A percentile compares a stretch with the other conserved stretches of the same genome.
These are phyloP conservation scores for Podotricha telesiphe DNA, from an alignment of 2,888 invertebrate genomes.

Conservation along the genomic window DNA sequence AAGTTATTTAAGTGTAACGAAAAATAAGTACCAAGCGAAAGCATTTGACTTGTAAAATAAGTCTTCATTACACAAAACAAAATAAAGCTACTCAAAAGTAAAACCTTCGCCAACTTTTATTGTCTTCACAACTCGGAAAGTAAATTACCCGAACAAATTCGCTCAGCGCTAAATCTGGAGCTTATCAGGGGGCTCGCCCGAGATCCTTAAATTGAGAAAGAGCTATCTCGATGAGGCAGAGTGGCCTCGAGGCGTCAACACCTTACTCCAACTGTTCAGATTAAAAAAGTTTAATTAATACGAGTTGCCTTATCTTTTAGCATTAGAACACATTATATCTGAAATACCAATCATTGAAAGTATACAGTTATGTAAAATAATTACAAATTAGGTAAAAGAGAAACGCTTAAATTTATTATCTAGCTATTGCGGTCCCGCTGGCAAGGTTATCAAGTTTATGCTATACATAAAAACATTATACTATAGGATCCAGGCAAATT, in stretches of 20 bases:
- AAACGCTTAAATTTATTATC: no score
- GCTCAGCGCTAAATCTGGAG: conserved; percentile 78
- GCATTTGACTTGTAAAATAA: conserved; percentile 61
- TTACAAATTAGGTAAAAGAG: no score
- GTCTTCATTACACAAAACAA: conserved; percentile 69
- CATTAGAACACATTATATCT: conserved; percentile 41
- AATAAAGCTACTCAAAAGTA: conserved; percentile 69
- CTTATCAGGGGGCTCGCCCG: conserved; percentile 72
- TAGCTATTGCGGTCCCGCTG: no score
- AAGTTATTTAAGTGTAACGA: conserved; percentile 31
- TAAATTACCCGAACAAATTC: conserved; percentile 82
- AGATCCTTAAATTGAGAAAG: conserved; percentile 77
- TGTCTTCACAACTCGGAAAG: conserved; percentile 79
- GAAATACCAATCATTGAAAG: neutral
- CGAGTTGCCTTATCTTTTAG: conserved; percentile 57
- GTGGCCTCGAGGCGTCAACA: conserved; percentile 67
- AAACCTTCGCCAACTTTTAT: conserved; percentile 72
- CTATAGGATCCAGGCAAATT: no score
- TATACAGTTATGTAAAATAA: no score
- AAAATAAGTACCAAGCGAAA: conserved; percentile 45
- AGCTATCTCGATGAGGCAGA: conserved; percentile 72
- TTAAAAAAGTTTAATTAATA: conserved; percentile 78
- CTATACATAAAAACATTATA: no score
- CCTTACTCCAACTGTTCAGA: conserved; percentile 63
- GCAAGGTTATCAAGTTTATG: no score